phyloP scores from a whole-genome alignment of 2,113 vertebrate species.

The Rhea pennata region DNA sequence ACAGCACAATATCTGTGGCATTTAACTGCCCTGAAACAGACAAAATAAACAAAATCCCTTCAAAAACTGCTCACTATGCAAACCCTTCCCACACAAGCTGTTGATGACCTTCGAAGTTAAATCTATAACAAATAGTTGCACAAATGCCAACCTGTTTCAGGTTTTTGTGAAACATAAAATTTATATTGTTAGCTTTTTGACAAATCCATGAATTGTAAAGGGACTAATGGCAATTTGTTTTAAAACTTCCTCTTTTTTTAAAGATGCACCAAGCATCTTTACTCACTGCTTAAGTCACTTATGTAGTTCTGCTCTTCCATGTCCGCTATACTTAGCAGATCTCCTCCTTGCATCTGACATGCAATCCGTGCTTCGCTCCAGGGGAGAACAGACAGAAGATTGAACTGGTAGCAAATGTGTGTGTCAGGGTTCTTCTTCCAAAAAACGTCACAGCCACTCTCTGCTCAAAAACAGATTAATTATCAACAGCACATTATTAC shows the following conservation, averaged over 20 bases:
- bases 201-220: too few relatives aligned
- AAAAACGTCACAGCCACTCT: constrained; percentile 78
- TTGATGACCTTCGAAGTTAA: neutral
- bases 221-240: too few relatives aligned
- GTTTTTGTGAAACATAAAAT: neutral
- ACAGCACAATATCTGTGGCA: constrained; percentile 77
- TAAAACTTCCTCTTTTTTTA: too few relatives aligned
- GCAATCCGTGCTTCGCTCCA: constrained; percentile 88
- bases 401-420: constrained; percentile 90
- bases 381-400: constrained; percentile 84
- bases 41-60: neutral
- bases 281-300: constrained; percentile 83
- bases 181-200: too few relatives aligned
- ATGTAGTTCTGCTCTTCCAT: constrained; percentile 86
- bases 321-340: constrained; percentile 86
- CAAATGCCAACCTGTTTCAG: neutral
- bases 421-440: constrained; percentile 85
- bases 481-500: neutral
- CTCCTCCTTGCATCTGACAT: constrained; percentile 88
- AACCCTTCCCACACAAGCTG: neutral
- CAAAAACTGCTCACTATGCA: neutral
- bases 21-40: constrained; percentile 82
- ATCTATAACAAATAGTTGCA: neutral
- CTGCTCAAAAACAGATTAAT: constrained; percentile 38
- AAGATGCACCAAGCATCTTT: neutral